These are phyloP conservation scores for Anas platyrhynchos DNA, from an alignment of 2,113 vertebrate genomes.

Conservation along the genomic window DNA sequence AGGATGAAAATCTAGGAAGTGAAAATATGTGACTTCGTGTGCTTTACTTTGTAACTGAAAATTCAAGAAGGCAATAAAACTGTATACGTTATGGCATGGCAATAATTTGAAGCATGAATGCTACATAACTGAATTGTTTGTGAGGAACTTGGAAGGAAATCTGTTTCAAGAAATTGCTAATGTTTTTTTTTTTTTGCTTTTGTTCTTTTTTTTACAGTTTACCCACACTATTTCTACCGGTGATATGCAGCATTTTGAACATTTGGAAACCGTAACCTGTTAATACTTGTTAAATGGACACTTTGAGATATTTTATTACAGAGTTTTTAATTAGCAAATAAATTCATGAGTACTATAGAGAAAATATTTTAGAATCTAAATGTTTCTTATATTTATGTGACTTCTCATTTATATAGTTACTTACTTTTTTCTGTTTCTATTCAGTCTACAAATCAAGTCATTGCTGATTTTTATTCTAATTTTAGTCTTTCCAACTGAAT, in stretches of 20 bases:
- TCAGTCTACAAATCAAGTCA: slow-evolving; percentile 73
- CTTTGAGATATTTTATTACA: slow-evolving; percentile 87
- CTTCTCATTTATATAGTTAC: slow-evolving; percentile 81
- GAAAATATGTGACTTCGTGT: not conserved
- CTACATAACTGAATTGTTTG: not conserved
- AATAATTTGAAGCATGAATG: not conserved
- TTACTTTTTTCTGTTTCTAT: slow-evolving; percentile 77
- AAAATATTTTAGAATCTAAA: slow-evolving; percentile 88
- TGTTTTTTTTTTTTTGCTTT: not conserved
- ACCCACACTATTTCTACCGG: slow-evolving; percentile 98
- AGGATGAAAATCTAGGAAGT: not conserved
- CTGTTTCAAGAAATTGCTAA: not conserved
- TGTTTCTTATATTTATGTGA: slow-evolving; percentile 92
- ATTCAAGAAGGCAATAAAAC: not conserved
- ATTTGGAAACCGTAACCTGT: slow-evolving; percentile 75
- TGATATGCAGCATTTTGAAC: slow-evolving; percentile 77
- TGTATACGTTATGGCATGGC: not conserved
- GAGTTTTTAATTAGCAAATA: slow-evolving; percentile 85
- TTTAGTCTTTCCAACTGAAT: slow-evolving; percentile 79
- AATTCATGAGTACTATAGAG: slow-evolving; percentile 85
- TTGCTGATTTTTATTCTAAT: slow-evolving; percentile 74
- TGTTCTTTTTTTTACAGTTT: slow-evolving; percentile 78
- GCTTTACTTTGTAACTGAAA: slow-evolving; percentile 2
- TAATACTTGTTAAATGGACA: slow-evolving; percentile 80
- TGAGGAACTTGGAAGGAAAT: not conserved